Conservation (phyloP, 92 coral and sea anemone genomes). For the Desmophyllum pertusum region DNA sequence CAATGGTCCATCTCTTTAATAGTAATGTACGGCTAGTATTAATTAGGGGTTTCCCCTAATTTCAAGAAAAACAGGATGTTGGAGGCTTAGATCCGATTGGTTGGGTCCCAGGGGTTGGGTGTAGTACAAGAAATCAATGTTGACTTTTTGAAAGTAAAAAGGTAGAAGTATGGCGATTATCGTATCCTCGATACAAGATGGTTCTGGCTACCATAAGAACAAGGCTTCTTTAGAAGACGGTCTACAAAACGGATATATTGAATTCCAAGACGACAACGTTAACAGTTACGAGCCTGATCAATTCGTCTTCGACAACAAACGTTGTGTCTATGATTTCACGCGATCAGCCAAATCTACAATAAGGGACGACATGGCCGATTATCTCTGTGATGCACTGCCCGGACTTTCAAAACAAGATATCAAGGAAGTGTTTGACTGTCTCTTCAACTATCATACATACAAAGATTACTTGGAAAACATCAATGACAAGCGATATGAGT, state of each 20-base stretch:
- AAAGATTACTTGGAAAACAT: neutral
- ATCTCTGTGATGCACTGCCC: neutral
- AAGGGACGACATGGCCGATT: neutral
- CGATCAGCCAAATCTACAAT: neutral
- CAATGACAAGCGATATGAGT: conserved; percentile 2
- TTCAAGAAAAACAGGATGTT: too few relatives aligned
- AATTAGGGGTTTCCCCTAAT: too few relatives aligned
- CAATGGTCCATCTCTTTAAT: too few relatives aligned
- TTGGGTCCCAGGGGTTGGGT: too few relatives aligned
- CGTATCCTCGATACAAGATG: conserved; percentile 4
- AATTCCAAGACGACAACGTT: neutral
- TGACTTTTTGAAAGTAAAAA: too few relatives aligned
- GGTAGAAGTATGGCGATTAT: neutral
- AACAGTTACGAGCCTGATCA: neutral
- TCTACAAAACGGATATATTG: neutral
- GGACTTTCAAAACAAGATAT: neutral
- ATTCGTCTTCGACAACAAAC: neutral
- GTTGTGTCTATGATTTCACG: conserved; percentile 1
- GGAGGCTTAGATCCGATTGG: too few relatives aligned
- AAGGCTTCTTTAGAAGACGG: neutral
- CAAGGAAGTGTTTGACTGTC: neutral
- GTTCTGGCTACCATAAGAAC: conserved; percentile 2
- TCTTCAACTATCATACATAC: neutral
- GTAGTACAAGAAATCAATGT: too few relatives aligned
- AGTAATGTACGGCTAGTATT: too few relatives aligned